These are phyloP conservation scores for Melipona quadrifasciata DNA, from an alignment of 1,140 invertebrate genomes.

Conservation along the genomic window DNA sequence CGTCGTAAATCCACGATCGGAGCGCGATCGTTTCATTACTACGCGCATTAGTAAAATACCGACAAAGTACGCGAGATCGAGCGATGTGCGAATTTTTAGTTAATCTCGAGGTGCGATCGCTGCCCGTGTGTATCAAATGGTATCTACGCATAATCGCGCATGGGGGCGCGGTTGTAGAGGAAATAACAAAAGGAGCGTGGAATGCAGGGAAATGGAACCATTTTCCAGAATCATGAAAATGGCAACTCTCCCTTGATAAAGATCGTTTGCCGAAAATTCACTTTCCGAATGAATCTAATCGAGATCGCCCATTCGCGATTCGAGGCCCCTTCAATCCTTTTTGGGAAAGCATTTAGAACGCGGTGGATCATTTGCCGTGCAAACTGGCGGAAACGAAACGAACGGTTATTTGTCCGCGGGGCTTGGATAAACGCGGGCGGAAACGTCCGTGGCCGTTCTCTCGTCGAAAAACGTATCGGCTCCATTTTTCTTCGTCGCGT, in stretches of 20 bases:
- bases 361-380: background rate
- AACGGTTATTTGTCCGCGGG: background rate
- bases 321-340: background rate
- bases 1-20: background rate
- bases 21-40: background rate
- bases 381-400: slow-evolving; percentile 12
- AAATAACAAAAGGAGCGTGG: slow-evolving; percentile 44
- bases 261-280: slow-evolving; percentile 20
- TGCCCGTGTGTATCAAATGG: background rate
- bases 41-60: background rate
- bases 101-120: background rate
- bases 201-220: background rate
- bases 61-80: background rate
- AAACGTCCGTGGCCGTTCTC: background rate
- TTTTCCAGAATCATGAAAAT: slow-evolving; percentile 37
- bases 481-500: background rate
- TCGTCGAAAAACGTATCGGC: slow-evolving; percentile 35
- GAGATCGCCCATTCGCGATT: slow-evolving; percentile 20
- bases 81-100: background rate
- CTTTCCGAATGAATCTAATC: slow-evolving; percentile 43
- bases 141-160: background rate
- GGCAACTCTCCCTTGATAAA: slow-evolving; percentile 17
- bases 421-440: background rate
- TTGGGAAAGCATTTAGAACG: slow-evolving; percentile 34
- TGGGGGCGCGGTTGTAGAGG: background rate